phyloP scores from a whole-genome alignment of 2,797 vertebrate species.

The Tokudaia muenninki region DNA sequence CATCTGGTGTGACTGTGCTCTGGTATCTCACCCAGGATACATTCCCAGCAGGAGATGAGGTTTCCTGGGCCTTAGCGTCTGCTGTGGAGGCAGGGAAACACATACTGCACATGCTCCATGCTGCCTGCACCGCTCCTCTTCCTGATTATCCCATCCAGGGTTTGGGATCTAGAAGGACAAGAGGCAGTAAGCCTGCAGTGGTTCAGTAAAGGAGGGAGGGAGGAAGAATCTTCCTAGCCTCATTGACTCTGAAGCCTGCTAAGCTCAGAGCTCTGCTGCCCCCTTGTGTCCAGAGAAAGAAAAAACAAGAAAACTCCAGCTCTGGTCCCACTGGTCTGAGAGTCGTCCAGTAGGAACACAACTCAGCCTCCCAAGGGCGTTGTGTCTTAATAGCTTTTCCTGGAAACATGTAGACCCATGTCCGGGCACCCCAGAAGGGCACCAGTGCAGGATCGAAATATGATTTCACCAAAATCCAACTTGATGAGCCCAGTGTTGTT shows the following conservation, averaged over 20 bases:
- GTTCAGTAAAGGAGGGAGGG: background rate
- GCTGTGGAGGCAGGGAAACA: background rate
- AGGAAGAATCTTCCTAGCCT: accelerated
- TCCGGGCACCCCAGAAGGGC: background rate
- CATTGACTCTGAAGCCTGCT: background rate
- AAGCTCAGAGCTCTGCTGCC: conserved; percentile 70
- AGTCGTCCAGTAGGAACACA: background rate
- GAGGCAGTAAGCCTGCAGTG: background rate
- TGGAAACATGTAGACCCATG: background rate
- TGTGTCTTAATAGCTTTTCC: background rate
- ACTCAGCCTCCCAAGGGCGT: background rate
- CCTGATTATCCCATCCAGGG: background rate
- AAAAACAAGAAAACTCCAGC: background rate
- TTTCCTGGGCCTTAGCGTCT: background rate
- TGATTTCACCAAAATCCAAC: background rate
- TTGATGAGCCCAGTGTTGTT: background rate
- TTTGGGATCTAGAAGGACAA: background rate
- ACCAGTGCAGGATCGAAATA: background rate
- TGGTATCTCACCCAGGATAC: too few relatives aligned
- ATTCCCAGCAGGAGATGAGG: background rate
- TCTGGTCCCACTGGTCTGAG: too few relatives aligned
- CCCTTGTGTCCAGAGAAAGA: conserved; percentile 67
- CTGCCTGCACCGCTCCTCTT: background rate
- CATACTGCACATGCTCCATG: too few relatives aligned
- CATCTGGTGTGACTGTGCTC: background rate